phyloP scores from a whole-genome alignment of 92 coral and sea anemone genomes.

The Metridium senile region DNA sequence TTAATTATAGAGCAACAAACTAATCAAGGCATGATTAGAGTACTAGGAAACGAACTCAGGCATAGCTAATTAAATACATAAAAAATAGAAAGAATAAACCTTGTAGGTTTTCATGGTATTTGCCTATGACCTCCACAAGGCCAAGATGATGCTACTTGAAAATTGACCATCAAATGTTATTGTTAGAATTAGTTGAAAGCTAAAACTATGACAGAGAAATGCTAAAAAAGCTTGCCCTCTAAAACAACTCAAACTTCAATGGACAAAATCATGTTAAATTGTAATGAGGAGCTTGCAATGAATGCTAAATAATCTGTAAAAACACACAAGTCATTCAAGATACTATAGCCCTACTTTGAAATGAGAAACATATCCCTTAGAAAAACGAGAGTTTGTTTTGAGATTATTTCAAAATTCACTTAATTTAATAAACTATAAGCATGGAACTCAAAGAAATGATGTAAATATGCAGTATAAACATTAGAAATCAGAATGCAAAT shows the following conservation, averaged over 20 bases:
- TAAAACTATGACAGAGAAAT: not conserved
- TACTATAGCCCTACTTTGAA: not conserved
- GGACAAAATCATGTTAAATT: not conserved
- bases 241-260: not conserved
- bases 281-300: not conserved
- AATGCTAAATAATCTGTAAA: not conserved
- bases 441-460: not conserved
- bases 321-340: constrained; percentile 2
- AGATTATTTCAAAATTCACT: not conserved
- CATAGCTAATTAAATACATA: not conserved
- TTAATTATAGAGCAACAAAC: constrained; percentile 6
- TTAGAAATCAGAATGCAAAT: not conserved
- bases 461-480: not conserved
- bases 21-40: constrained; percentile 2
- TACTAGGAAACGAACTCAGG: not conserved
- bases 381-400: not conserved
- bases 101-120: not conserved
- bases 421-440: not conserved
- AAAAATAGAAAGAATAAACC: not conserved
- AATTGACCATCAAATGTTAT: not conserved
- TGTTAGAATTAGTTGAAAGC: not conserved
- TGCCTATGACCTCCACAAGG: not conserved
- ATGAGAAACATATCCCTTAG: not conserved
- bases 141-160: not conserved
- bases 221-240: not conserved